A percentile compares a stretch with the other conserved stretches of the same genome.
phyloP scores from a whole-genome alignment of 2,113 vertebrate species.

The Cyprinus carpio region DNA sequence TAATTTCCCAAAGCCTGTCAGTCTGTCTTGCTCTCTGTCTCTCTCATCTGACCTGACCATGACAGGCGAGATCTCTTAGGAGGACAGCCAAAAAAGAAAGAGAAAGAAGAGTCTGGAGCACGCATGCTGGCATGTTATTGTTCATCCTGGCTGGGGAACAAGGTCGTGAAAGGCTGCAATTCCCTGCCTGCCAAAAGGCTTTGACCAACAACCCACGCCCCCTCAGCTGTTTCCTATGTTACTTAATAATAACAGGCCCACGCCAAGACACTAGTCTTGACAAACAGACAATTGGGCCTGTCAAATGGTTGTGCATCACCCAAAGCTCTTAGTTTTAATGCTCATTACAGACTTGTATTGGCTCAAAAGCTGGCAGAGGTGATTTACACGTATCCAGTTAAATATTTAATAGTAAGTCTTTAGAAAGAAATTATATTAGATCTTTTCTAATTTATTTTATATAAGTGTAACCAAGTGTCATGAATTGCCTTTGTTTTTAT shows the following conservation, averaged over 20 bases:
- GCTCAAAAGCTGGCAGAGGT: background rate
- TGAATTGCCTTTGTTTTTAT: too few species aligned
- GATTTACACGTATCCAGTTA: background rate
- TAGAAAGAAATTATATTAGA: background rate
- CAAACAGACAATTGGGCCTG: background rate
- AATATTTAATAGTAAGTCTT: background rate
- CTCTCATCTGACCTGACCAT: constrained; percentile 28
- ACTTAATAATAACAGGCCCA: constrained; percentile 16
- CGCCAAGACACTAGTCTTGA: constrained; percentile 7
- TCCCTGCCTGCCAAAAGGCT: constrained; percentile 10
- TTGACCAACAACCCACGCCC: constrained; percentile 23
- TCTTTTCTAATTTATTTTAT: too few species aligned
- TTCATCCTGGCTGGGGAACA: constrained; percentile 29
- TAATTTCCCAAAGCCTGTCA: background rate
- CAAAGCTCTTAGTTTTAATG: background rate
- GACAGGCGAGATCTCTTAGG: constrained; percentile 12
- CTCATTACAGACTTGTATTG: background rate
- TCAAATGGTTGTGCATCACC: background rate
- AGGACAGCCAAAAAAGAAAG: constrained; percentile 22
- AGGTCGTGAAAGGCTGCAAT: constrained; percentile 14
- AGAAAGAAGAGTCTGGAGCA: constrained; percentile 33
- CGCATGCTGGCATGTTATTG: constrained; percentile 24
- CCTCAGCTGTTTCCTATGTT: constrained; percentile 10
- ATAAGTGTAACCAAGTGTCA: too few species aligned
- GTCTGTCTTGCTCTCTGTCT: background rate